A percentile compares a stretch with the other conserved stretches of the same genome.
phyloP scores from a whole-genome alignment of 2,113 vertebrate genomes.

The Garra rufa region DNA sequence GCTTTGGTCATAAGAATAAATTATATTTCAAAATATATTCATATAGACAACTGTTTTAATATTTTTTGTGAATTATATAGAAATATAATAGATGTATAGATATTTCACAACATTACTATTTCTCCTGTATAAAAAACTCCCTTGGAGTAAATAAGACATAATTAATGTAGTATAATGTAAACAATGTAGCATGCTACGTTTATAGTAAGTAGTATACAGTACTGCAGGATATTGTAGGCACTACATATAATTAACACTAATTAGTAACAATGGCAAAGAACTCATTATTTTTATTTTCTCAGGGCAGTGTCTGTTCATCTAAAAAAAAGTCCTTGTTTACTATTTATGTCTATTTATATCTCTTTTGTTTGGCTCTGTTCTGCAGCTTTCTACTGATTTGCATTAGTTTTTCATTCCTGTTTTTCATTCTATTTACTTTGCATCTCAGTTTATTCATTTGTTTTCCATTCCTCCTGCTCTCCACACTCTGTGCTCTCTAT shows the following conservation, averaged over 20 bases:
- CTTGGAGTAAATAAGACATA: too few relatives aligned
- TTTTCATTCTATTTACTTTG: conserved; percentile 8
- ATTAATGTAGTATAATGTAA: too few relatives aligned
- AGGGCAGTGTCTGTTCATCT: not conserved
- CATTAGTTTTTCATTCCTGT: not conserved
- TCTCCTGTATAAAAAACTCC: too few relatives aligned
- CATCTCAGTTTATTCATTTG: not conserved
- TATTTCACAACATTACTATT: too few relatives aligned
- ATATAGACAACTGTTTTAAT: too few relatives aligned
- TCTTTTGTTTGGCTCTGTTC: conserved; percentile 50
- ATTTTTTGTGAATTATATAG: too few relatives aligned
- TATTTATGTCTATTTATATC: not conserved
- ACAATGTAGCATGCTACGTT: too few relatives aligned
- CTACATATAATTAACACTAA: too few relatives aligned
- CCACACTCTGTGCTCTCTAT: not conserved
- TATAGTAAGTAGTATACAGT: not conserved
- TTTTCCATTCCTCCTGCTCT: not conserved
- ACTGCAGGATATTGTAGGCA: too few relatives aligned
- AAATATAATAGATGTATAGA: too few relatives aligned
- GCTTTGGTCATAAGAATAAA: too few relatives aligned
- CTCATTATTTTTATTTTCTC: not conserved
- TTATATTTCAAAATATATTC: too few relatives aligned
- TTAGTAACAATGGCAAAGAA: not conserved
- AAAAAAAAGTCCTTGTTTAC: not conserved
- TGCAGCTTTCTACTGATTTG: conserved; percentile 38